These are phyloP conservation scores for Hypsopygia costalis DNA, from an alignment of 2,888 invertebrate genomes.

Conservation along the genomic window DNA sequence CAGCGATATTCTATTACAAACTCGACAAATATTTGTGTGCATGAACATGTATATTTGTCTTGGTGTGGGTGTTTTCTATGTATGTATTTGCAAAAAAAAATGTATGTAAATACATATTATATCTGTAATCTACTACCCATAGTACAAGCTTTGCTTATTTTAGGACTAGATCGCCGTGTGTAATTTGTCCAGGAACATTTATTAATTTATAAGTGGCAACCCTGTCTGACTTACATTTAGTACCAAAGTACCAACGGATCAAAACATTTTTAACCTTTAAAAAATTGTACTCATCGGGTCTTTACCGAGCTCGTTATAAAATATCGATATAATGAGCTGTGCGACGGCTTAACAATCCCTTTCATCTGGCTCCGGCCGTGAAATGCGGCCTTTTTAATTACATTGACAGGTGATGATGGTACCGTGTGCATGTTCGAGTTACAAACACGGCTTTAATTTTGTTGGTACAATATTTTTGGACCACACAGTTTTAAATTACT, in stretches of 20 bases:
- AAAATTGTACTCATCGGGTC: constrained; percentile 11
- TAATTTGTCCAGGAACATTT: too few relatives aligned
- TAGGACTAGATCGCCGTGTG: too few relatives aligned
- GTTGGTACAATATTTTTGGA: constrained; percentile 18
- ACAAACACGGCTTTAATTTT: constrained; percentile 9
- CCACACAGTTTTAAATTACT: constrained; percentile 18
- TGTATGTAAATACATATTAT: too few relatives aligned
- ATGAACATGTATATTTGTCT: too few relatives aligned
- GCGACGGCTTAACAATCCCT: constrained; percentile 58
- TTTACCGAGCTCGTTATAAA: constrained; percentile 48
- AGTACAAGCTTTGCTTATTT: too few relatives aligned
- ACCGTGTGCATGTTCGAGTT: constrained; percentile 17
- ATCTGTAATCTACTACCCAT: too few relatives aligned
- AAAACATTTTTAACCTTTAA: constrained; percentile 5
- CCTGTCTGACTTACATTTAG: too few relatives aligned
- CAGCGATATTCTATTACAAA: too few relatives aligned
- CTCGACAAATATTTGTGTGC: too few relatives aligned
- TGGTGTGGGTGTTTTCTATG: too few relatives aligned
- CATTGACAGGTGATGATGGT: constrained; percentile 54
- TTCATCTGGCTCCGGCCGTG: constrained; percentile 49
- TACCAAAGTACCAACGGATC: not conserved
- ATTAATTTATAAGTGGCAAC: too few relatives aligned
- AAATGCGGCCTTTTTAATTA: constrained; percentile 56
- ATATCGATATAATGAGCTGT: constrained; percentile 55
- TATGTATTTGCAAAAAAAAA: too few relatives aligned